Conservation (phyloP, 2,888 invertebrate species). For the Sesia apiformis region DNA sequence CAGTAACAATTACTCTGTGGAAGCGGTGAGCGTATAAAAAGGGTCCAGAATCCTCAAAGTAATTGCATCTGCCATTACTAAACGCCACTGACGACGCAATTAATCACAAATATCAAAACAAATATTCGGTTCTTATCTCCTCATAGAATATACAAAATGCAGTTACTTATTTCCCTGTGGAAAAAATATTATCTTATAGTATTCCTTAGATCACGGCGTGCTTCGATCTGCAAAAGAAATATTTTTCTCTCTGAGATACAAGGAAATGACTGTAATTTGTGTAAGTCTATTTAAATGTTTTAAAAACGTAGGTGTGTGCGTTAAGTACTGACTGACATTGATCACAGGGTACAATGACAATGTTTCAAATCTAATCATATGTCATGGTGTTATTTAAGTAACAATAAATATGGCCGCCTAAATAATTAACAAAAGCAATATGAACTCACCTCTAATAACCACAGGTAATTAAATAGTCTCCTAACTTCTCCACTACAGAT, state of each 20-base stretch:
- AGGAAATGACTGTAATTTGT: not conserved
- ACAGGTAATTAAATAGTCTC: constrained; percentile 97
- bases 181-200: constrained; percentile 76
- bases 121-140: constrained; percentile 74
- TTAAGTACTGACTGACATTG: too few relatives aligned
- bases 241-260: constrained; percentile 1
- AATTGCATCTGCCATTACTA: constrained; percentile 63
- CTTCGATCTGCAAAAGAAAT: constrained; percentile 65
- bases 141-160: constrained; percentile 77
- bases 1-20: constrained; percentile 67
- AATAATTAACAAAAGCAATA: too few relatives aligned
- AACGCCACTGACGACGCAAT: constrained; percentile 66
- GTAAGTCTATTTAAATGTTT: too few relatives aligned
- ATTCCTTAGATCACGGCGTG: constrained; percentile 73
- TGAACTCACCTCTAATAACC: constrained; percentile 88
- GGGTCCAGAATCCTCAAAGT: constrained; percentile 68
- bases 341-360: too few relatives aligned
- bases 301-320: too few relatives aligned
- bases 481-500: constrained; percentile 96
- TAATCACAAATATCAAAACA: constrained; percentile 72
- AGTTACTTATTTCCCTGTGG: constrained; percentile 76
- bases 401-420: too few relatives aligned
- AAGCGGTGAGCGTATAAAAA: constrained; percentile 71
- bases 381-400: too few relatives aligned
- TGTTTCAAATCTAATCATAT: too few relatives aligned